A percentile compares a stretch with the other conserved stretches of the same genome.
Evolutionary conservation across 2,888 invertebrate species (phyloP).

Genomic region (Calephelis perditalis): DNA sequence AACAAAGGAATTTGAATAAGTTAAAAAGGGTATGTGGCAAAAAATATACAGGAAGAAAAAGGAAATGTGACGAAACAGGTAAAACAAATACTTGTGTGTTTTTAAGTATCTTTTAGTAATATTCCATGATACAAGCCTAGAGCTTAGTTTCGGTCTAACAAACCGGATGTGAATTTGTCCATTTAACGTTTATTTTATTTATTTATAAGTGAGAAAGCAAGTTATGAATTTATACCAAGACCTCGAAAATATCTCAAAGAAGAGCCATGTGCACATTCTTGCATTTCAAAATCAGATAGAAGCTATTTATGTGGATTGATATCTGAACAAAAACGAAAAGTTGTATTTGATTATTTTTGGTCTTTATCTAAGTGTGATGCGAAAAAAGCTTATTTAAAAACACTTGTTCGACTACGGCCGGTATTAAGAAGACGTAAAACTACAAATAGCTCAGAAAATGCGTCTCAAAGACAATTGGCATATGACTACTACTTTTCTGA

Average conservation of each 20-base stretch:
- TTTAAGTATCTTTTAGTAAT: background rate
- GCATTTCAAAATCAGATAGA: background rate
- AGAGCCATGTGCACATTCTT: background rate
- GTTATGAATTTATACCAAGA: too few relatives aligned
- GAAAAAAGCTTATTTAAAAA: constrained; percentile 3
- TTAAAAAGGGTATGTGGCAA: background rate
- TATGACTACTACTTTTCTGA: constrained; percentile 1
- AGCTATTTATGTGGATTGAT: background rate
- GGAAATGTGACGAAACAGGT: background rate
- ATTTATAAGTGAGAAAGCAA: too few relatives aligned
- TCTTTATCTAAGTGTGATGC: background rate
- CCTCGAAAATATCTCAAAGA: background rate
- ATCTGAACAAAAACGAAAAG: background rate
- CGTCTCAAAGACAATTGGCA: constrained; percentile 3
- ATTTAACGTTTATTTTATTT: too few relatives aligned
- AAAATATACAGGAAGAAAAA: constrained; percentile 1
- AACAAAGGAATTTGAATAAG: background rate
- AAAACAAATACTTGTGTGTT: background rate
- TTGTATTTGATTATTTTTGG: background rate
- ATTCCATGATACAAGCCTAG: too few relatives aligned
- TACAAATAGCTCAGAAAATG: constrained; percentile 2
- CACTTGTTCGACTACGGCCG: background rate
- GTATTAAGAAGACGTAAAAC: background rate
- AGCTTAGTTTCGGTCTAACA: too few relatives aligned
- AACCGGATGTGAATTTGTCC: too few relatives aligned